Percentiles rank a stretch among this genome's conserved stretches.
Evolutionary conservation across 2,888 invertebrate species (phyloP).

Genomic region (Dasypolia templi): DNA sequence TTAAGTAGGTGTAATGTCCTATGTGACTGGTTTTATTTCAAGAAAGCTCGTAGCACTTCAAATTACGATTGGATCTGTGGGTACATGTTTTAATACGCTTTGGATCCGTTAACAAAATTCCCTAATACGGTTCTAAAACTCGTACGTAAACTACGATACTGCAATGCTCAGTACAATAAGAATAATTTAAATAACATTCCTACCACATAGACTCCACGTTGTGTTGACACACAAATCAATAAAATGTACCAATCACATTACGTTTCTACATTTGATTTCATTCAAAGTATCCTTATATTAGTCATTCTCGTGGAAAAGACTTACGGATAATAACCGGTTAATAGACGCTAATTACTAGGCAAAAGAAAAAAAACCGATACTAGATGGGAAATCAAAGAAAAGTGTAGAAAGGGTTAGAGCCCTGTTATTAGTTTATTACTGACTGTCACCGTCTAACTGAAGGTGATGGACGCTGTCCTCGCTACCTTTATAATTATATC

Average conservation of each 20-base stretch:
- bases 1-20: background rate
- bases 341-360: slow-evolving; percentile 79
- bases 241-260: slow-evolving; percentile 26
- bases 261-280: slow-evolving; percentile 39
- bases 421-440: slow-evolving; percentile 87
- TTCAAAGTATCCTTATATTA: slow-evolving; percentile 43
- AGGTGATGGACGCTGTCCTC: slow-evolving; percentile 82
- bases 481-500: slow-evolving; percentile 74
- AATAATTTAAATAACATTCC: slow-evolving; percentile 1
- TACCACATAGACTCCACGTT: background rate
- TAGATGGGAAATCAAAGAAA: slow-evolving; percentile 87
- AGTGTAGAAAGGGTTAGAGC: slow-evolving; percentile 82
- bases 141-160: background rate
- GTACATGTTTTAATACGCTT: background rate
- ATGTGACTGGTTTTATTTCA: background rate
- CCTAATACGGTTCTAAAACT: background rate
- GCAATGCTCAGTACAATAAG: background rate
- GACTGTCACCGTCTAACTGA: slow-evolving; percentile 74
- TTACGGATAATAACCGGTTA: slow-evolving; percentile 73
- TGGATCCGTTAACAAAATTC: background rate
- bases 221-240: slow-evolving; percentile 41
- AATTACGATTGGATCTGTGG: background rate
- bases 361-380: slow-evolving; percentile 74
- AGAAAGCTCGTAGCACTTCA: slow-evolving; percentile 6
- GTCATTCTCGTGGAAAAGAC: slow-evolving; percentile 59